A percentile compares a stretch with the other conserved stretches of the same genome.
phyloP scores from a whole-genome alignment of 1,140 invertebrate species.

The Leptopilina clavipes region DNA sequence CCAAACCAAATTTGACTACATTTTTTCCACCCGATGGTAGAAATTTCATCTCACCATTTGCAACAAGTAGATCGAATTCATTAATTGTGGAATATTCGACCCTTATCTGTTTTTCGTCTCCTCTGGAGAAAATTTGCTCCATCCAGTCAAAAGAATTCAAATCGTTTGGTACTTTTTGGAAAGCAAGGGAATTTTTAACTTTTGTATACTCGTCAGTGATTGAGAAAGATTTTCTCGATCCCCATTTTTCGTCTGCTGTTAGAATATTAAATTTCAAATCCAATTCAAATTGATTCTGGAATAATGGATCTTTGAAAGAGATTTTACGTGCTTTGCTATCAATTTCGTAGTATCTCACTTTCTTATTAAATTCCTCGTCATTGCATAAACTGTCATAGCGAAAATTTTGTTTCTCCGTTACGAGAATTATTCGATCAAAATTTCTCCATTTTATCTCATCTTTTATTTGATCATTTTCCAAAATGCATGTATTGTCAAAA shows the following conservation, averaged over 20 bases:
- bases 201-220: neutral
- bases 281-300: no score
- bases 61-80: constrained; percentile 83
- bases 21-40: constrained; percentile 55
- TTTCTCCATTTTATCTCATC: no score
- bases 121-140: constrained; percentile 72
- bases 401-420: no score
- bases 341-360: no score
- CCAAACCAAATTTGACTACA: constrained; percentile 81
- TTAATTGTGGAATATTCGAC: constrained; percentile 81
- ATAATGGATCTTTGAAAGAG: neutral
- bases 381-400: no score
- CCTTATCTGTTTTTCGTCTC: constrained; percentile 44
- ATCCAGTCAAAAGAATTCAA: constrained; percentile 89
- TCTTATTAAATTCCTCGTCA: no score
- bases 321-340: neutral
- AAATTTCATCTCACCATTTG: constrained; percentile 85
- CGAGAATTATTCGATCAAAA: no score
- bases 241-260: neutral
- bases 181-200: constrained; percentile 80
- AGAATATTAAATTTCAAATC: constrained; percentile 11
- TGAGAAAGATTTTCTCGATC: neutral
- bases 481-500: no score
- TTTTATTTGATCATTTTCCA: no score
- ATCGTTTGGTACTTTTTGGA: constrained; percentile 85